These are phyloP conservation scores for Hippoglossus stenolepis DNA, from an alignment of 2,113 vertebrate genomes.

Conservation along the genomic window DNA sequence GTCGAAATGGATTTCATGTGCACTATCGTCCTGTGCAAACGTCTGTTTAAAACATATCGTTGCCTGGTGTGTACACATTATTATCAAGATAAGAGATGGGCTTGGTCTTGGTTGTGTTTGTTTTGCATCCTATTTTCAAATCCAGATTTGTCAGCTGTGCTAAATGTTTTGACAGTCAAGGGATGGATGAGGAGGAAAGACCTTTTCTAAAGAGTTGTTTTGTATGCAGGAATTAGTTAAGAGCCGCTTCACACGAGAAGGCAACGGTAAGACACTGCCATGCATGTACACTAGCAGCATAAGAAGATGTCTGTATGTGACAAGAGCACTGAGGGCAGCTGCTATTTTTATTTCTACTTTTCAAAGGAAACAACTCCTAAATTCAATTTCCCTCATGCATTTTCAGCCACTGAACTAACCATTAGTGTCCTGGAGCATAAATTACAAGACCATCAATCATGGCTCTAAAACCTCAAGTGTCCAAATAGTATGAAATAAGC, in stretches of 20 bases:
- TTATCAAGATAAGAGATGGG: conserved; percentile 32
- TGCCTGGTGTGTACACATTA: conserved; percentile 17
- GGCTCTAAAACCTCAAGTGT: conserved; percentile 49
- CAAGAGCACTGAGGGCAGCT: conserved; percentile 18
- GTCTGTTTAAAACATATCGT: conserved; percentile 13
- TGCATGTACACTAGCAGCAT: conserved; percentile 12
- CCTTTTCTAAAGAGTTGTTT: background rate
- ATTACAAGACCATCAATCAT: conserved; percentile 67
- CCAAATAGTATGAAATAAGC: conserved; percentile 50
- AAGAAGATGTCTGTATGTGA: conserved; percentile 28
- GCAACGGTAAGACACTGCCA: conserved; percentile 6
- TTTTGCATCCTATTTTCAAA: conserved; percentile 38
- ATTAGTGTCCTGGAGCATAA: conserved; percentile 52
- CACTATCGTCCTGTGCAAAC: conserved; percentile 39
- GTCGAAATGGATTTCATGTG: conserved; percentile 20
- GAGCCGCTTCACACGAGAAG: background rate
- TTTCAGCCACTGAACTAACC: conserved; percentile 38
- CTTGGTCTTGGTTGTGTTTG: conserved; percentile 43
- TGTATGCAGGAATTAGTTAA: background rate
- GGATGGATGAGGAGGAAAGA: conserved; percentile 15
- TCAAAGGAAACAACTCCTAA: conserved; percentile 32
- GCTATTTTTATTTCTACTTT: conserved; percentile 48
- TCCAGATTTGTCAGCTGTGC: conserved; percentile 24
- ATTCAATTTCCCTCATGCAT: conserved; percentile 19
- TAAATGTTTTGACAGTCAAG: conserved; percentile 44